These are phyloP conservation scores for Drosophila nr. medialis DNA, from an alignment of 2,888 invertebrate genomes.

Conservation along the genomic window DNA sequence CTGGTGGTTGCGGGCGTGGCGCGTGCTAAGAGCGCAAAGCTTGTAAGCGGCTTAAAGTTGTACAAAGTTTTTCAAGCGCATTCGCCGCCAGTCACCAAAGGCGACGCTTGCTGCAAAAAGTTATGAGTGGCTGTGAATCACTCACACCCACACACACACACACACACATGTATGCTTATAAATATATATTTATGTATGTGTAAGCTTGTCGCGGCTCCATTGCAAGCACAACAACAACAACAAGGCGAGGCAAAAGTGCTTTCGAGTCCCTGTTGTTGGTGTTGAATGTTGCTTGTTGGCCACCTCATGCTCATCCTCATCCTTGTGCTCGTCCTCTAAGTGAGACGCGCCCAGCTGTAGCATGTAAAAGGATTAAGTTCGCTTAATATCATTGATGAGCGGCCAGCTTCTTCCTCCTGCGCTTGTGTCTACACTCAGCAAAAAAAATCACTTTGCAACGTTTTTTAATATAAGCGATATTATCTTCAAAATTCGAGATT, in stretches of 20 bases:
- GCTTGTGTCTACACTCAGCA: background rate
- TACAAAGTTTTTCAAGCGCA: conserved; percentile 81
- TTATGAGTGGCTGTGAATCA: conserved; percentile 73
- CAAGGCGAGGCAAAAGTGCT: conserved; percentile 22
- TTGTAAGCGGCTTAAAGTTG: conserved; percentile 81
- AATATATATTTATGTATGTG: conserved; percentile 46
- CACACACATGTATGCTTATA: conserved; percentile 15
- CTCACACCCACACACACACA: conserved; percentile 25
- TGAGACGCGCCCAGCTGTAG: conserved; percentile 59
- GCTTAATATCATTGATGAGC: conserved; percentile 80
- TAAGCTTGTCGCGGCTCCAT: conserved; percentile 51
- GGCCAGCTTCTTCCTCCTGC: conserved; percentile 10
- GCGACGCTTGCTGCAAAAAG: conserved; percentile 59
- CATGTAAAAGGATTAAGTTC: conserved; percentile 77
- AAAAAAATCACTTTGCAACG: background rate
- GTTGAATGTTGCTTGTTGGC: conserved; percentile 10
- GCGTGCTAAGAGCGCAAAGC: conserved; percentile 77
- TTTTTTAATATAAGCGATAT: too few species aligned
- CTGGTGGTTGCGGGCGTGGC: conserved; percentile 28
- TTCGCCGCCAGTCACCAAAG: conserved; percentile 80
- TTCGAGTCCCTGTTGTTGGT: conserved; percentile 7
- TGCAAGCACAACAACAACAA: conserved; percentile 44
- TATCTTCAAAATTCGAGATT: background rate
- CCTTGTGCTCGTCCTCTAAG: conserved; percentile 9
- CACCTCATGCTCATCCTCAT: background rate